Evolutionary conservation across 2,113 vertebrate genomes (phyloP).

Genomic region (Egretta garzetta): DNA sequence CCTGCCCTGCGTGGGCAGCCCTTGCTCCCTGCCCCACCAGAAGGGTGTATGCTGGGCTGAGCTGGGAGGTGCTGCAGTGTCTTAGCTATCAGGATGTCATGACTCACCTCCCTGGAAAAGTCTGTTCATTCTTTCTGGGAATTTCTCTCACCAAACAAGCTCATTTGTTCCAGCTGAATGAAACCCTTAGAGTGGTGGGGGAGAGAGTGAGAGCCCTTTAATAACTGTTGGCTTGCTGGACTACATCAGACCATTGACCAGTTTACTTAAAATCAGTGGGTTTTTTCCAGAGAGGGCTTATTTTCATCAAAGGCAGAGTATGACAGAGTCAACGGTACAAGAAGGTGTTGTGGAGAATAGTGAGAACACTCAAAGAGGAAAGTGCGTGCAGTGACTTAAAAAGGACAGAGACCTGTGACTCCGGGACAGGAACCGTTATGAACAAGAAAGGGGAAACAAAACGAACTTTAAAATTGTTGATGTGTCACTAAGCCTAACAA

Average conservation of each 20-base stretch:
- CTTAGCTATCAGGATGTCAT: slow-evolving; percentile 12
- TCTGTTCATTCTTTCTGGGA: slow-evolving; percentile 56
- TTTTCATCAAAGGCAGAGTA: not conserved
- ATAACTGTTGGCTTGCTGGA: not conserved
- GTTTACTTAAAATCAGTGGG: not conserved
- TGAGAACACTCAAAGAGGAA: not conserved
- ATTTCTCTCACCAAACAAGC: slow-evolving; percentile 32
- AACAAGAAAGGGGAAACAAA: not conserved
- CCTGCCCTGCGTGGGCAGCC: not conserved
- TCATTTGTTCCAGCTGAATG: not conserved
- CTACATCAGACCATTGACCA: not conserved
- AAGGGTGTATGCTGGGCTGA: slow-evolving; percentile 26
- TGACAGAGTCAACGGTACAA: not conserved
- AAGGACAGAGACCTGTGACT: not conserved
- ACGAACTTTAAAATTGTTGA: not conserved
- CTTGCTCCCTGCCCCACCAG: not conserved
- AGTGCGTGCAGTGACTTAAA: not conserved
- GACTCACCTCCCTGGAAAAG: slow-evolving; percentile 65
- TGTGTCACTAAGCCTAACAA: not conserved
- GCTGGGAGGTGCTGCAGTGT: slow-evolving; percentile 27
- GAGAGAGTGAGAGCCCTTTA: not conserved
- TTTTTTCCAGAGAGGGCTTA: not conserved
- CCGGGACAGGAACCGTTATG: not conserved
- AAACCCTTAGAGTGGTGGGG: not conserved
- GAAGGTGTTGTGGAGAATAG: not conserved